Evolutionary conservation across 2,113 vertebrate species (phyloP).

Genomic region (Callospermophilus lateralis): DNA sequence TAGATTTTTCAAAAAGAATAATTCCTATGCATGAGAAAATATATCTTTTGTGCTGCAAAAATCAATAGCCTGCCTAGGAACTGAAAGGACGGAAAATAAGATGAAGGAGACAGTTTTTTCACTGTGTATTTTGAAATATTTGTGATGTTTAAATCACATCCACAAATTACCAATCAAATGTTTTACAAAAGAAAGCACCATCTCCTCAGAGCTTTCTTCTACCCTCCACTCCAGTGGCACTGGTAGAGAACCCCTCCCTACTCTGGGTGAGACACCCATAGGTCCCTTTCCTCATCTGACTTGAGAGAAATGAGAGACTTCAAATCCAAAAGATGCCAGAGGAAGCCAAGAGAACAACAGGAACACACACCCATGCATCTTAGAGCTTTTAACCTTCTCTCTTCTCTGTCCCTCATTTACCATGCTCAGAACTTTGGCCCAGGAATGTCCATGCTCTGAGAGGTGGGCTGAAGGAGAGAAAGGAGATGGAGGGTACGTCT

Average conservation of each 20-base stretch:
- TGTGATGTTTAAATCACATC: background rate
- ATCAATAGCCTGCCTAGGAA: background rate
- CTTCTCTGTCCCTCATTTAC: background rate
- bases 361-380: background rate
- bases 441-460: background rate
- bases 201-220: background rate
- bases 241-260: background rate
- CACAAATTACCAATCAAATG: background rate
- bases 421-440: background rate
- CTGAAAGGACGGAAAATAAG: background rate
- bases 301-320: background rate
- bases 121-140: background rate
- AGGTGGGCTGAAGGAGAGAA: background rate
- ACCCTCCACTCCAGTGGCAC: background rate
- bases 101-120: background rate
- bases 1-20: background rate
- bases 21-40: constrained; percentile 4
- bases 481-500: background rate
- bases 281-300: background rate
- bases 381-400: background rate
- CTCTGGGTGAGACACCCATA: background rate
- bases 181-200: background rate
- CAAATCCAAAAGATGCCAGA: background rate
- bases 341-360: background rate
- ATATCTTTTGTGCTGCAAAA: constrained; percentile 5